Percentiles rank a stretch among this genome's conserved stretches.
phyloP scores from a whole-genome alignment of 2,888 invertebrate genomes.

The Melanotus villosus region DNA sequence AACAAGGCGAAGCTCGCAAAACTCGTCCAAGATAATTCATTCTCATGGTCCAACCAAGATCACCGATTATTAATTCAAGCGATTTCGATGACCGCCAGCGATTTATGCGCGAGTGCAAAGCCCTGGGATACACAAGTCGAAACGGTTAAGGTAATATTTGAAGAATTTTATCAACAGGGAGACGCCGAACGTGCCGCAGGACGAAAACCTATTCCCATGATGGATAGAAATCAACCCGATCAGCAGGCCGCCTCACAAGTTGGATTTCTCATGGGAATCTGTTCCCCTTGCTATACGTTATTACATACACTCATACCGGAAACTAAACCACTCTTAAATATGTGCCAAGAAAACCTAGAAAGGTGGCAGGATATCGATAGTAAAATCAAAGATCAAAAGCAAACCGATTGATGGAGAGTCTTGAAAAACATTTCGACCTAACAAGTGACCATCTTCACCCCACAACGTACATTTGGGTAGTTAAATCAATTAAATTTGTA shows the following conservation, averaged over 20 bases:
- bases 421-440: background rate
- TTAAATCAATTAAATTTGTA: background rate
- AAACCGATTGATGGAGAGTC: background rate
- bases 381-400: conserved; percentile 51
- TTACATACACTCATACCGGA: conserved; percentile 78
- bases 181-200: conserved; percentile 71
- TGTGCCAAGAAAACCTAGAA: conserved; percentile 76
- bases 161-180: conserved; percentile 85
- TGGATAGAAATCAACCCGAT: conserved; percentile 76
- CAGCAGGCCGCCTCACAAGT: conserved; percentile 86
- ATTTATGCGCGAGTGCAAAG: conserved; percentile 87
- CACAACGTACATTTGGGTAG: background rate
- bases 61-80: conserved; percentile 82
- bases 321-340: conserved; percentile 78
- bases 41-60: conserved; percentile 76
- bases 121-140: conserved; percentile 87
- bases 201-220: conserved; percentile 82
- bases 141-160: conserved; percentile 85
- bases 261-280: conserved; percentile 85
- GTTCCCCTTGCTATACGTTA: conserved; percentile 84
- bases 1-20: conserved; percentile 77
- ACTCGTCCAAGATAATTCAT: conserved; percentile 71
- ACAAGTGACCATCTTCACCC: too few species aligned
- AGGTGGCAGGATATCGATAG: conserved; percentile 72
- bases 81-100: conserved; percentile 87